Base-by-base conservation (phyloP, 2,888 invertebrate genomes). In the Heliconius sara region DNA sequence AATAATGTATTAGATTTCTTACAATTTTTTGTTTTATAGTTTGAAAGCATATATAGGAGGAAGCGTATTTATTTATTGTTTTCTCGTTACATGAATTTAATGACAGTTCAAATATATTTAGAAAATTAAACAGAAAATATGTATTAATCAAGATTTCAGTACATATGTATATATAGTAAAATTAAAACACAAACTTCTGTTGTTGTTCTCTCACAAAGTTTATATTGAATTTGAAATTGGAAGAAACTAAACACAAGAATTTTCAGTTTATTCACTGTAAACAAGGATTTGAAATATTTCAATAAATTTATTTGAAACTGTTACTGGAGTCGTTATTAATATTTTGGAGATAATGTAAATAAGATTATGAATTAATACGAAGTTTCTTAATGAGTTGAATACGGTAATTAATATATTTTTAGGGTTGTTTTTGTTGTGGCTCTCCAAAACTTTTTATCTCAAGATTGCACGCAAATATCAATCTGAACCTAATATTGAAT, bases 211-310 rank as follows among this genome's bases (percentile, higher is more conserved):
- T 19, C 4, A 43, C 22, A 77, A 71, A 82, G 74, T 80, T 79
- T 75, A 67, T 70, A 80, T 77, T 77, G 74, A 79, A 79, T 70
- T 80, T 77, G 47, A 79, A 78, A 79, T 79, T 81, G 76, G 52
- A 77, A 70, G 68, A 77, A 75, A 77, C 80, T 79, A 81, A 75
- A 72, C 68, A 79, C 66, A 80, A 83, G 79, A 81, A 79, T 80
- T 80, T 80, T 60, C 83, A 80, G 82, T 81, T 83, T 80, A 78
- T 80, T 81, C 78, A 75, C 75, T 70, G 71, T 81, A 82, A 82
- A 82, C 82, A 81, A 82, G 71, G 74, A 75, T 82, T 79, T 73
- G 57, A 70, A 75, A 76, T 81, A 81, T 81, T 83, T 79, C 70
- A 43, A 70, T 78, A 47, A 74, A 77, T 39, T 71, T 80, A 43